Evolutionary conservation across 2,888 invertebrate genomes (phyloP), one percentile per base, ranked within the genome.

Genomic region (Drosophila putrida): DNA sequence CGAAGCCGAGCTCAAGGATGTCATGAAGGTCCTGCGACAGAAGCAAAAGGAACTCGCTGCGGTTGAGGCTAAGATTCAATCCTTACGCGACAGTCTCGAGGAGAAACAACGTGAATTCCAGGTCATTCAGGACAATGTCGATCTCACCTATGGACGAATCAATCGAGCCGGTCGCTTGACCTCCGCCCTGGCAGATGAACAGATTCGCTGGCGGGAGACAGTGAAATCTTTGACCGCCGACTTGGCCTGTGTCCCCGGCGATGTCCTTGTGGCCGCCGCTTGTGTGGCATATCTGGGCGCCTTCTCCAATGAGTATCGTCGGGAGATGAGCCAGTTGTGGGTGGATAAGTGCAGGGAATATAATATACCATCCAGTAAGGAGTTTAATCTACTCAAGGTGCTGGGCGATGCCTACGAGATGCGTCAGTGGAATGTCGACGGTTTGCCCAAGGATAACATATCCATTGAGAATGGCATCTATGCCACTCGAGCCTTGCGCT

Each of bases 391-490:
- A 72, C 95, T 95, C 75, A 93, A 93, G 50, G 94, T 96, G 47
- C 93, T 97, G 88, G 97, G 97, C 5, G 97, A 98, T 91, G 95
- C 97, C 0, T 97, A 96, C 88, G 96, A 97, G 86, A 96, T 98
- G 77, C 95, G 98, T 15, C 95, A 95, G 55, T 98, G 98, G 98
- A 98, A 97, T 91, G 95, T 96, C 25, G 95, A 95, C 86, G 98
- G 98, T 0, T 93, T 98, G 54, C 98, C 98, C 0, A 94, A 96
- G 71, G 98, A 98, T 91, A 93, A 94, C 35, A 95, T 98, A 61
- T 98, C 98, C 9, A 96, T 97, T 3, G 98, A 98, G 92, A 98
- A 98, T 92, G 98, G 97, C 8, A 96, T 98, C 71, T 94, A 98
- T 81, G 97, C 98, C 47, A 97, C 96, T 13, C 95, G 94, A 87